A percentile compares a stretch with the other conserved stretches of the same genome.
Conservation (phyloP, 1,140 invertebrate species). For the Trigoniulus corallinus region DNA sequence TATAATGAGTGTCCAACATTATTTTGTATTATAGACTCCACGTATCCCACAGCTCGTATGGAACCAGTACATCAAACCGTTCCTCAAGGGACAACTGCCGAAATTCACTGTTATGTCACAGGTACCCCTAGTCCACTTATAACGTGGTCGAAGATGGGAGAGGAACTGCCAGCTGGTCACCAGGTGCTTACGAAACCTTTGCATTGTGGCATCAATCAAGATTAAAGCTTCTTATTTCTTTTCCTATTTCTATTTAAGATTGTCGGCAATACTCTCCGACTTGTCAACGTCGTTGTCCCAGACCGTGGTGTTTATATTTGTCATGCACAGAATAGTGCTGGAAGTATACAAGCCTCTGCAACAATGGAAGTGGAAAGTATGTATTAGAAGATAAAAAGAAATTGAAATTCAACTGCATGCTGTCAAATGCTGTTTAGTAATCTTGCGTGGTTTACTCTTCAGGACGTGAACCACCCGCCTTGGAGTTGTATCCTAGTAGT, state of each 20-base stretch:
- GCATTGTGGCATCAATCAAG: background rate
- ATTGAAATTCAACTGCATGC: too few species aligned
- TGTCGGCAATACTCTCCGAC: conserved; percentile 47
- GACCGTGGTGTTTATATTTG: conserved; percentile 71
- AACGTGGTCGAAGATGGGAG: conserved; percentile 61
- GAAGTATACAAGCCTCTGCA: conserved; percentile 43
- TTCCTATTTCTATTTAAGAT: conserved; percentile 14
- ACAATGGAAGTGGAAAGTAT: conserved; percentile 73
- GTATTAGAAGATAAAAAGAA: conserved; percentile 20
- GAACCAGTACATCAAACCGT: conserved; percentile 48
- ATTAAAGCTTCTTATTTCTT: background rate
- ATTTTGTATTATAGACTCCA: too few species aligned
- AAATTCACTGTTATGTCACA: conserved; percentile 50
- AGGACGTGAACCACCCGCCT: conserved; percentile 59
- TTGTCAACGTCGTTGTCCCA: conserved; percentile 45
- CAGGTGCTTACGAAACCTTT: background rate
- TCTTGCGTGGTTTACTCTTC: conserved; percentile 19
- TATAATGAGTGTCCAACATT: too few species aligned
- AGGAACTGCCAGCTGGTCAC: conserved; percentile 28
- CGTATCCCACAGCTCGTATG: conserved; percentile 39
- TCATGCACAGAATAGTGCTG: conserved; percentile 36
- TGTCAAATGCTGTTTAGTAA: conserved; percentile 5
- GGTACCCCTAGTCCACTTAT: conserved; percentile 50
- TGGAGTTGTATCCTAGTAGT: conserved; percentile 56
- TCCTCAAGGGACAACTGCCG: conserved; percentile 56